Evolutionary conservation across 2,113 vertebrate species (phyloP).

Genomic region (Neomonachus schauinslandi): DNA sequence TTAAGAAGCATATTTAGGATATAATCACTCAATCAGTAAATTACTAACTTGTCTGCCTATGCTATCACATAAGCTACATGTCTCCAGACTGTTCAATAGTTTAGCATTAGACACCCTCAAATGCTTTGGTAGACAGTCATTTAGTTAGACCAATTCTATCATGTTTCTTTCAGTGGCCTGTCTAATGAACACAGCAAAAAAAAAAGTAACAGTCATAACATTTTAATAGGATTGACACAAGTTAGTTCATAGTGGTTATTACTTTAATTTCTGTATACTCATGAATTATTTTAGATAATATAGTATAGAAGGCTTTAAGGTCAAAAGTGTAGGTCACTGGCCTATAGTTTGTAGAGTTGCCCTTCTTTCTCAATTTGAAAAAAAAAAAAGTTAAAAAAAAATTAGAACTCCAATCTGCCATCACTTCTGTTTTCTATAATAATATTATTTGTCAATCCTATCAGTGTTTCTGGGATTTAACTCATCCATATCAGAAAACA

Average conservation of each 20-base stretch:
- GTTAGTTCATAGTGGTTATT: neutral
- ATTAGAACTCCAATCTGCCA: neutral
- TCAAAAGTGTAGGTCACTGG: neutral
- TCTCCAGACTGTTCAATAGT: neutral
- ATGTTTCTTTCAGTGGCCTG: neutral
- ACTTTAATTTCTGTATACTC: neutral
- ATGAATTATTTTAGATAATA: slow-evolving; percentile 29
- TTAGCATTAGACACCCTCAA: neutral
- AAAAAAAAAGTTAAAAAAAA: neutral
- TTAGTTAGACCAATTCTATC: neutral
- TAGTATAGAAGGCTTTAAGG: neutral
- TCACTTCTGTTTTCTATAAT: neutral
- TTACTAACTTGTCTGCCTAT: slow-evolving; percentile 1
- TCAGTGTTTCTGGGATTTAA: neutral
- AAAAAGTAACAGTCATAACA: neutral
- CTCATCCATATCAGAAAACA: neutral
- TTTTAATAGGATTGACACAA: slow-evolving; percentile 6
- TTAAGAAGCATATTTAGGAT: slow-evolving; percentile 15
- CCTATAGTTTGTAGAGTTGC: neutral
- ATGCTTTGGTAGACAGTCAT: neutral
- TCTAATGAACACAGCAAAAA: neutral
- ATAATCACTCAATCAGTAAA: neutral
- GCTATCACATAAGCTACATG: neutral
- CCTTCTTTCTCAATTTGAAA: neutral
- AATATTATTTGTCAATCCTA: neutral